Conservation (phyloP, 1,140 invertebrate genomes). For the Daktulosphaira vitifoliae region DNA sequence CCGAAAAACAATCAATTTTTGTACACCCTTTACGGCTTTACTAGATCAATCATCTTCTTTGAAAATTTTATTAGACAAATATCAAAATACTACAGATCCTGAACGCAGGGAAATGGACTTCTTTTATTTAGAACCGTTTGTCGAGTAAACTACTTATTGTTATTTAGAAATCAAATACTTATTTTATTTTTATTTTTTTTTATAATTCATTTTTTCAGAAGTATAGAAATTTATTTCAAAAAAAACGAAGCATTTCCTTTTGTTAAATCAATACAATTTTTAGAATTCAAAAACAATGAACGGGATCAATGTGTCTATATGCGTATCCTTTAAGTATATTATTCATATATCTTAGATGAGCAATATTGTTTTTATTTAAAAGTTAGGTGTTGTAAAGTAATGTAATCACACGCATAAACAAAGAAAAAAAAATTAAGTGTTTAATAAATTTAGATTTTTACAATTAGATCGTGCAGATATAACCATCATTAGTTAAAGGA, state of each 20-base stretch:
- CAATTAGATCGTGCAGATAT: too few species aligned
- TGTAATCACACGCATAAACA: too few species aligned
- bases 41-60: not conserved
- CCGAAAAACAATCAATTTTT: not conserved
- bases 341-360: too few species aligned
- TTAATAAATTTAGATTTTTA: too few species aligned
- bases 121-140: slow-evolving; percentile 8
- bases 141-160: not conserved
- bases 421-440: too few species aligned
- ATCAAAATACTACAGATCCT: not conserved
- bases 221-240: not conserved
- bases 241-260: not conserved
- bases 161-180: too few species aligned
- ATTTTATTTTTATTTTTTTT: too few species aligned
- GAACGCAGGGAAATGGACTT: slow-evolving; percentile 4
- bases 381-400: too few species aligned
- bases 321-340: slow-evolving; percentile 19
- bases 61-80: not conserved
- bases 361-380: too few species aligned
- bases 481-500: too few species aligned
- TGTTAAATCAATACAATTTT: not conserved
- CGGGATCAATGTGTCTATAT: not conserved
- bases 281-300: not conserved
- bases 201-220: not conserved
- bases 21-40: not conserved